Evolutionary conservation across 2,797 vertebrate species (phyloP), one percentile per base, ranked within the genome.

Genomic region (Lepus oiostolus): DNA sequence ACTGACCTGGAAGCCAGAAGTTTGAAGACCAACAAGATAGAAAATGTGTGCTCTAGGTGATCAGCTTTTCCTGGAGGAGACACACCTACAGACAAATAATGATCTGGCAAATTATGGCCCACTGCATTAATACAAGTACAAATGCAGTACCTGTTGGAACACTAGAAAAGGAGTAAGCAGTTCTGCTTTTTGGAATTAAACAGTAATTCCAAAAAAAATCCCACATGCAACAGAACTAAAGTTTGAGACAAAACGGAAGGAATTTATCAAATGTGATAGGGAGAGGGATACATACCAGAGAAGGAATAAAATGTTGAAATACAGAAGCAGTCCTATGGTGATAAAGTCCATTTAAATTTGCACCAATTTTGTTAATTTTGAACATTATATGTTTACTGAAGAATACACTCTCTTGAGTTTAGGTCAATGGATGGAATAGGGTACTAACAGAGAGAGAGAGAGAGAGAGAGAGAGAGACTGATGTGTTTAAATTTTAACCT

Each of bases 121-220:
- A 54, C 24, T 82, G 26, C 17, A 17, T 35, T 22, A 24, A 58
- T 58, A 58, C 5, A 77, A 24, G 28, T 38, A 47, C 0, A 4
- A n/a, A 35, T 28, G 21, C 11, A 50, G 26, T 16, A 9, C 26
- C 35, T 50, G 1, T 30, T 81, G 72, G 35, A 92, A 26, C 5
- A 81, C 5, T 5, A 35, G 28, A 63, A 54, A 94, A 3, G 10
- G 28, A 26, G 6, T 75, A 52, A 30, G 13, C 54, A 17, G 30
- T 47, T 96, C 71, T 88, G 79, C 14, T 42, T 92, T 72, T 85
- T 30, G 50, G 50, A 89, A 79, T 85, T 91, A 38, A 79, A 71
- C 17, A 70, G 5, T 28, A 24, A 71, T 58, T 86, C 50, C 24
- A 81, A 74, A 79, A 87, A 21, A 21, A 5, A 58, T 3, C 14